phyloP scores from a whole-genome alignment of 2,113 vertebrate genomes.

The Junco hyemalis region DNA sequence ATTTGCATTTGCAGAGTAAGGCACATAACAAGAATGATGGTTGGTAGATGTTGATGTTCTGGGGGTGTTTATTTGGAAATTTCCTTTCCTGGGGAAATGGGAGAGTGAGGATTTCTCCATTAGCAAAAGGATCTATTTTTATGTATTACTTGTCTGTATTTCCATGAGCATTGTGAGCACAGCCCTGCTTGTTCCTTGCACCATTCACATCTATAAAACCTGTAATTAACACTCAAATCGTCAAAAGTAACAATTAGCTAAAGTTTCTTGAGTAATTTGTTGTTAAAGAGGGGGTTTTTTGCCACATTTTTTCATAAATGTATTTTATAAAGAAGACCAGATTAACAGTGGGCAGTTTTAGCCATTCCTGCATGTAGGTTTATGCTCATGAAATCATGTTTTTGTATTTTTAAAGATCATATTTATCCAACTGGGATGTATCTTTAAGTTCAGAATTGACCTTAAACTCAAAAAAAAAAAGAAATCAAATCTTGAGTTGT shows the following conservation, averaged over 20 bases:
- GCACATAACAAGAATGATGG: background rate
- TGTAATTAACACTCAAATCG: background rate
- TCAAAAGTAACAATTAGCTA: background rate
- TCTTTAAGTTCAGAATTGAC: background rate
- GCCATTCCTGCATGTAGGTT: background rate
- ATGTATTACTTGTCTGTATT: accelerated
- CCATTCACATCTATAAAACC: background rate
- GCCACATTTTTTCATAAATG: accelerated
- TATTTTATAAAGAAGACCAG: background rate
- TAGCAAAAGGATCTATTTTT: background rate
- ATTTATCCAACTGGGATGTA: background rate
- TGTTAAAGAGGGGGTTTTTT: background rate
- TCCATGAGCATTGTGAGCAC: accelerated
- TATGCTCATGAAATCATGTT: accelerated
- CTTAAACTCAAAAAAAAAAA: background rate
- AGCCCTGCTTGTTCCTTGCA: background rate
- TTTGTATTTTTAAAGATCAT: background rate
- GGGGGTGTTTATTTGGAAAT: background rate
- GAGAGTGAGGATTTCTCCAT: accelerated
- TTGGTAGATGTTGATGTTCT: background rate
- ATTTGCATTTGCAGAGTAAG: background rate
- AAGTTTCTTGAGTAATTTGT: background rate
- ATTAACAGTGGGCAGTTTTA: background rate
- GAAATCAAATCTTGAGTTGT: background rate
- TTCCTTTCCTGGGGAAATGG: background rate